These are phyloP conservation scores for Sminthurides aquaticus DNA, from an alignment of 2,888 invertebrate genomes.

Conservation along the genomic window DNA sequence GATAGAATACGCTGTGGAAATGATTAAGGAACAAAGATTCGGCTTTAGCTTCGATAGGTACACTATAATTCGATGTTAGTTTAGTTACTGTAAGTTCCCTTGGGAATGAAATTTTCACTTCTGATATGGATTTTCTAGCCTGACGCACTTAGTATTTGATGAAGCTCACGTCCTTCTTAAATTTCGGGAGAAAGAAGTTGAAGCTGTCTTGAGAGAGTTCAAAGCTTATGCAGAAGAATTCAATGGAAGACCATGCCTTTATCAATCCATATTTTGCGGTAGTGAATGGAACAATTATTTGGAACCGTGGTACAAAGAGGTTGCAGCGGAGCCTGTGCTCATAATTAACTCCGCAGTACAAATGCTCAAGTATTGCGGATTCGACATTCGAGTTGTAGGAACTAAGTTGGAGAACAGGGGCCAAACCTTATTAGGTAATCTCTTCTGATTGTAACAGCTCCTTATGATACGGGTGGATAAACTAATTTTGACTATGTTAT, in stretches of 20 bases:
- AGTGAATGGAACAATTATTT: conserved; percentile 14
- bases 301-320: background rate
- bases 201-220: conserved; percentile 9
- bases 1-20: conserved; percentile 9
- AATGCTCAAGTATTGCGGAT: conserved; percentile 8
- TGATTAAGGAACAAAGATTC: conserved; percentile 2
- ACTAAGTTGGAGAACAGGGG: background rate
- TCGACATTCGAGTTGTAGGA: conserved; percentile 7
- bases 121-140: conserved; percentile 3
- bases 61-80: background rate
- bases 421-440: background rate
- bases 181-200: conserved; percentile 3
- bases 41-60: conserved; percentile 22
- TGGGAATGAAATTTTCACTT: background rate
- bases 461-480: too few species aligned
- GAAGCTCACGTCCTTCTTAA: conserved; percentile 19
- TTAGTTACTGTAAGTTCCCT: too few species aligned
- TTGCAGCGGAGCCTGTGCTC: conserved; percentile 4
- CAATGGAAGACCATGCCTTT: background rate
- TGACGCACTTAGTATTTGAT: conserved; percentile 17
- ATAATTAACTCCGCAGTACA: conserved; percentile 15
- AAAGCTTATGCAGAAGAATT: background rate
- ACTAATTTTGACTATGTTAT: too few species aligned
- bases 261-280: conserved; percentile 13
- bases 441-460: background rate